Conservation (phyloP, 2,888 invertebrate species). For the Limnephilus marmoratus region DNA sequence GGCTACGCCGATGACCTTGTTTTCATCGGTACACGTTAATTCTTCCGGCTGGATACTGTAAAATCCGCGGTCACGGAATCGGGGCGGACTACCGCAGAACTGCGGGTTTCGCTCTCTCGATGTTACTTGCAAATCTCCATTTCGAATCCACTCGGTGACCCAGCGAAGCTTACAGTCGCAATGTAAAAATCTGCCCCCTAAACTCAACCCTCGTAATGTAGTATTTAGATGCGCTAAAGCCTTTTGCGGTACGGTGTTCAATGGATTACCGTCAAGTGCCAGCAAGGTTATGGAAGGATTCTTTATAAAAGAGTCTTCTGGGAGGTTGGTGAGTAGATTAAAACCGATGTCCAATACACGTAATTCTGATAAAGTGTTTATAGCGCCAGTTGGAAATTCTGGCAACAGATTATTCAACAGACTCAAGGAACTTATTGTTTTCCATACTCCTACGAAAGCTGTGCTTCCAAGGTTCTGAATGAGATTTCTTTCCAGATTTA, state of each 20-base stretch:
- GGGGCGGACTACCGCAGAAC: slow-evolving; percentile 91
- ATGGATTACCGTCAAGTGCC: slow-evolving; percentile 93
- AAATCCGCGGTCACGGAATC: slow-evolving; percentile 89
- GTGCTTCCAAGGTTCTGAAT: slow-evolving; percentile 86
- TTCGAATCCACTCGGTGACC: slow-evolving; percentile 94
- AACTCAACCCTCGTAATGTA: slow-evolving; percentile 89
- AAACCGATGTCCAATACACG: slow-evolving; percentile 95
- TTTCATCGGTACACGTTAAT: slow-evolving; percentile 77
- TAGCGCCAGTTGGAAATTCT: slow-evolving; percentile 90
- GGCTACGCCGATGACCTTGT: slow-evolving; percentile 75
- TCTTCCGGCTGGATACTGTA: slow-evolving; percentile 91
- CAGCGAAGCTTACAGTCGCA: slow-evolving; percentile 93
- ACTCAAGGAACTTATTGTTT: slow-evolving; percentile 91
- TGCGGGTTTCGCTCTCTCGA: slow-evolving; percentile 94
- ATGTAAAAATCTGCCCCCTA: slow-evolving; percentile 91
- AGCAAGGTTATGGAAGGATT: slow-evolving; percentile 91
- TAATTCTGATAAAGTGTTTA: slow-evolving; percentile 86
- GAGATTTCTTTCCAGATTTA: slow-evolving; percentile 92
- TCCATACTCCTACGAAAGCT: slow-evolving; percentile 88
- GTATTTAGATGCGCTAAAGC: slow-evolving; percentile 88
- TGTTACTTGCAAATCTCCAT: slow-evolving; percentile 92
- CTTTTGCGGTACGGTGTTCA: slow-evolving; percentile 88
- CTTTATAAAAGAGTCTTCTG: slow-evolving; percentile 86
- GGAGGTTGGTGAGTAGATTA: slow-evolving; percentile 90
- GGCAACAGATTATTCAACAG: slow-evolving; percentile 92